phyloP scores from a whole-genome alignment of 1,140 invertebrate species.

The Drosophila azteca region DNA sequence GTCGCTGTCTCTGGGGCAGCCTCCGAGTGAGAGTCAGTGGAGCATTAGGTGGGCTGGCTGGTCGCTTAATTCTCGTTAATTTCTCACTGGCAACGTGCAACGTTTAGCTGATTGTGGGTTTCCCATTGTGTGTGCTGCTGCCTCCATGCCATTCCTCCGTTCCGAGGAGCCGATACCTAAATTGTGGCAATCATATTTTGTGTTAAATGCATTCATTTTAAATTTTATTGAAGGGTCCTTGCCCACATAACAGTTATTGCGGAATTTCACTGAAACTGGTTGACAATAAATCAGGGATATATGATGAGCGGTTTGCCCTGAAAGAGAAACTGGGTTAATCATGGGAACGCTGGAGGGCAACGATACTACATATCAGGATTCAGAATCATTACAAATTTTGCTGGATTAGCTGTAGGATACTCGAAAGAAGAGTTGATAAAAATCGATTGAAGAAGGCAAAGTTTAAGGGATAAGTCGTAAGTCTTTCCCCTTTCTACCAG shows the following conservation, averaged over 20 bases:
- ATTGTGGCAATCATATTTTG: conserved; percentile 77
- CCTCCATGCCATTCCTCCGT: background rate
- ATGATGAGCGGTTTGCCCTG: conserved; percentile 1
- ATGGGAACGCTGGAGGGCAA: conserved; percentile 13
- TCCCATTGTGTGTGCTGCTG: conserved; percentile 18
- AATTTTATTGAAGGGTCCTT: conserved; percentile 41
- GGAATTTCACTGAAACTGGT: conserved; percentile 37
- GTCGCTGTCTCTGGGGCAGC: conserved; percentile 6
- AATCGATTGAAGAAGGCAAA: no score
- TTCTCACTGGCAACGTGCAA: conserved; percentile 63
- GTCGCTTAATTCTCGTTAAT: conserved; percentile 80
- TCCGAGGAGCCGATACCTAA: conserved; percentile 24
- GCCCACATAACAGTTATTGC: conserved; percentile 53
- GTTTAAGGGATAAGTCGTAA: no score
- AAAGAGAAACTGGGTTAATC: conserved; percentile 40
- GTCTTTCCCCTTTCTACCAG: no score
- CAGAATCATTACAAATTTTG: no score
- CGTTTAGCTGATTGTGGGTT: conserved; percentile 82
- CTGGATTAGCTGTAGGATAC: no score
- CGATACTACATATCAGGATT: no score
- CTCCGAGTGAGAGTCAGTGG: background rate
- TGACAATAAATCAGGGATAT: conserved; percentile 56
- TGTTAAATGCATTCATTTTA: conserved; percentile 61
- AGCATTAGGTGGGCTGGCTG: conserved; percentile 62
- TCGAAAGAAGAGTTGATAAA: no score